Evolutionary conservation across 2,888 invertebrate species (phyloP).

Genomic region (Leucophenga maculata): DNA sequence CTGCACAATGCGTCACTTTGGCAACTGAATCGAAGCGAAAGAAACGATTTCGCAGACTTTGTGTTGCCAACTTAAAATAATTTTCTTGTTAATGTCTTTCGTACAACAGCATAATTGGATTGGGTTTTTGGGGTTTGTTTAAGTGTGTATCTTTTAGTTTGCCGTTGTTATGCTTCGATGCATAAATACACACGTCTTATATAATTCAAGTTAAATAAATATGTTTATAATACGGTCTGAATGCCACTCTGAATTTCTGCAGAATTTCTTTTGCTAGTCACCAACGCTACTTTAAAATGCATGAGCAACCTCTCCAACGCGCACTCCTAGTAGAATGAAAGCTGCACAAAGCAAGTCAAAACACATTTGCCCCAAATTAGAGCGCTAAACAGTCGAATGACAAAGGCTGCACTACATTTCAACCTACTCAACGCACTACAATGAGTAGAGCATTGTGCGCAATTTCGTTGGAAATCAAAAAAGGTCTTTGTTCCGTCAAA

Average conservation of each 20-base stretch:
- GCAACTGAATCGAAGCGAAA: not conserved
- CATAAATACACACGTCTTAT: not conserved
- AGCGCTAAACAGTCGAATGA: too few species aligned
- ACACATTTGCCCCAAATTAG: too few species aligned
- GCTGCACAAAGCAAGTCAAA: too few species aligned
- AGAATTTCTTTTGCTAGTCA: not conserved
- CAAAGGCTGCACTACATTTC: too few species aligned
- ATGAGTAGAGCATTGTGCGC: too few species aligned
- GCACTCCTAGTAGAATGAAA: too few species aligned
- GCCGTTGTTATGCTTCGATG: not conserved
- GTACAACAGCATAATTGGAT: constrained; percentile 13
- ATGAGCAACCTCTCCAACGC: not conserved
- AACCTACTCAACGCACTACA: too few species aligned
- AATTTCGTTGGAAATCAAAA: too few species aligned
- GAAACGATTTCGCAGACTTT: not conserved
- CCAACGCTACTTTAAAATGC: constrained; percentile 13
- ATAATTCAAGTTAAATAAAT: constrained; percentile 15
- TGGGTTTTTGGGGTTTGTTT: not conserved
- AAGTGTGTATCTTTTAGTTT: not conserved
- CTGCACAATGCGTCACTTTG: not conserved
- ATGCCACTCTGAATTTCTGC: too few species aligned
- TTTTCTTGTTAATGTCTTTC: constrained; percentile 23
- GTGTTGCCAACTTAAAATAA: constrained; percentile 25
- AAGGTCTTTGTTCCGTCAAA: too few species aligned
- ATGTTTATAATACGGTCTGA: not conserved